Percentiles rank a stretch among this genome's conserved stretches.
Conservation (phyloP, 1,140 invertebrate species). For the Diachasma alloeum region DNA sequence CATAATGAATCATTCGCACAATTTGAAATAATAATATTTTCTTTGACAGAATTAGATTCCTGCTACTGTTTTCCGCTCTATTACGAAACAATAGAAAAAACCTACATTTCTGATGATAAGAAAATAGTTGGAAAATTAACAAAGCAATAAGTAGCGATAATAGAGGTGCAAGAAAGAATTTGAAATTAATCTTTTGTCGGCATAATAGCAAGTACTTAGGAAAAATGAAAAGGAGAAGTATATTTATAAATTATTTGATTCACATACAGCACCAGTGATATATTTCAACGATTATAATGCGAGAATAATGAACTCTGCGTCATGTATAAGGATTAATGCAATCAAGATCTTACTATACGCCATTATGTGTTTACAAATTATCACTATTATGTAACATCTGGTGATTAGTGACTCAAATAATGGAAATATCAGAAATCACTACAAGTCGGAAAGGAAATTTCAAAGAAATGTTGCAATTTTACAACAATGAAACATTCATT, state of each 20-base stretch:
- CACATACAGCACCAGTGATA: constrained; percentile 4
- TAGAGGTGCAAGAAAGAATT: neutral
- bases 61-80: neutral
- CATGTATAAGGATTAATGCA: neutral
- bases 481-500: neutral
- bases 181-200: neutral
- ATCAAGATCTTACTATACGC: neutral
- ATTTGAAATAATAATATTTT: neutral
- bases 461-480: neutral
- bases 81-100: neutral
- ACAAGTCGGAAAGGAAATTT: neutral
- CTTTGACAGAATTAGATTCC: neutral
- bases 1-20: constrained; percentile 15
- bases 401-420: neutral
- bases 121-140: neutral
- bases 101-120: neutral
- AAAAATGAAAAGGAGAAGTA: neutral
- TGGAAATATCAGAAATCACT: neutral
- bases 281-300: neutral
- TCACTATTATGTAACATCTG: constrained; percentile 1
- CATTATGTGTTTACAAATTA: neutral
- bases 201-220: constrained; percentile 26
- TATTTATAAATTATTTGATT: neutral
- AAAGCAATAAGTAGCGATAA: neutral
- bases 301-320: neutral